Base-by-base conservation (phyloP, 2,888 invertebrate species). In the Thecophora atra region DNA sequence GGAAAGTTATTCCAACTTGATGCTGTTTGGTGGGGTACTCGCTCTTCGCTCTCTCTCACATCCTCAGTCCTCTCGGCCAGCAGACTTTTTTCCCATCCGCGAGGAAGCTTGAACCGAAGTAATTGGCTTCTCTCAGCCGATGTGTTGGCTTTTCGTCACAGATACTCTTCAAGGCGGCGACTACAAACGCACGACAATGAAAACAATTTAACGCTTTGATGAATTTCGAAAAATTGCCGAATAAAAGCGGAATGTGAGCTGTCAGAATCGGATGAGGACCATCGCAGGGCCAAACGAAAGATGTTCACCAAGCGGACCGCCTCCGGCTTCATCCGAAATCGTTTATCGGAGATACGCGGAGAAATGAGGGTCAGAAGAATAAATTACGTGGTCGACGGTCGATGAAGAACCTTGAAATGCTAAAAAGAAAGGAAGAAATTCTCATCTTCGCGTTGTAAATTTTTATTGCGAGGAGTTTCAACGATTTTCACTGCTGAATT, bases 171-270 rank as follows among this genome's bases (percentile, higher is more conserved):
- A n/a, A 47, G 13, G 5, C 15, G 47, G 6, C 30, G 6, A 2
- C 37, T 37, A 37, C 37, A 37, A 6, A 0, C 6, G 37, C 37
- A 37, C 51, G 24, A 24, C 3, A 26, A 28, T 11, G 28, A 58
- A 58, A 58, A 58, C 28, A 58, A 58, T 58, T 63, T 44, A 63
- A 44, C 63, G 44, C 63, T 63, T 63, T 63, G 63, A 44, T 63
- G 44, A 15, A 37, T 13, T 37, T 42, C 44, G 42, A 19, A 63
- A 44, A 44, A 63, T 63, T 1, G 17, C 62, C 30, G 19, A 60
- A 11, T 24, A 26, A 60, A 60, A 26, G 19, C 60, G 26, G 26
- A 17, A n/a, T 60, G 17, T 28, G 8, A 60, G 15, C 13, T 26
- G 6, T 24, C 28, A 28, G 13, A 30, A 11, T n/a, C n/a, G 60